Base-by-base conservation (phyloP, 2,113 vertebrate genomes). In the Stigmatopora nigra region DNA sequence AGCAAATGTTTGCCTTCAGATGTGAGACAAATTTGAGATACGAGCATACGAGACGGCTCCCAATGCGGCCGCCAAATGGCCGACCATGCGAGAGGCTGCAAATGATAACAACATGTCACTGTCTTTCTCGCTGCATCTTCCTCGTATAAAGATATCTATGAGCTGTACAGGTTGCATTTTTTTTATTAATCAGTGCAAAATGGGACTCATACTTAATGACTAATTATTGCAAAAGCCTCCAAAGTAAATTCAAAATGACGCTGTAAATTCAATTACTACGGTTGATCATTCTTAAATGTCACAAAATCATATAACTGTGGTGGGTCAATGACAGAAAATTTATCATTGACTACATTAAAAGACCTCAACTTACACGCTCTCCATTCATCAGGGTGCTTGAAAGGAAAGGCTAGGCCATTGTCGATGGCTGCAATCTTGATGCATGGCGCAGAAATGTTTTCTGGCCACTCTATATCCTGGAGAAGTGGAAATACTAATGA, bases 361-460 rank as follows among this genome's bases (percentile, higher is more conserved):
- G 15, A 14, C 19, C 47, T 36, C 22, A 69, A 82, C 85, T 1
- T 77, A 84, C 82, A 84, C 11, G 83, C 82, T 78, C 96, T 92
- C 96, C 96, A 99, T 65, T 98, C 95, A 71, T 99, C 96, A 2
- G 96, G 96, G 85, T 99, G 96, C 78, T 99, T 99, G 73, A 99
- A 98, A 71, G 96, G 96, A 87, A 99, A 99, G 20, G 96, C 95
- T 63, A 99, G 87, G 64, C 96, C 96, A 17, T 99, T 99, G 88
- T 99, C 96, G 76, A 99, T 98, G 15, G 96, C 95, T 74, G 96
- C 96, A 16, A 99, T 92, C 89, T 95, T 93, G 86, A 95, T 92
- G 72, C 82, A 85, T 59, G 83, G 84, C 65, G 82, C 79, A 0
- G 69, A 69, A 58, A 66, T 76, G 47, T 46, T 82, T 47, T 81